Conservation (phyloP, 2,797 vertebrate species). For the Siniperca scherzeri region DNA sequence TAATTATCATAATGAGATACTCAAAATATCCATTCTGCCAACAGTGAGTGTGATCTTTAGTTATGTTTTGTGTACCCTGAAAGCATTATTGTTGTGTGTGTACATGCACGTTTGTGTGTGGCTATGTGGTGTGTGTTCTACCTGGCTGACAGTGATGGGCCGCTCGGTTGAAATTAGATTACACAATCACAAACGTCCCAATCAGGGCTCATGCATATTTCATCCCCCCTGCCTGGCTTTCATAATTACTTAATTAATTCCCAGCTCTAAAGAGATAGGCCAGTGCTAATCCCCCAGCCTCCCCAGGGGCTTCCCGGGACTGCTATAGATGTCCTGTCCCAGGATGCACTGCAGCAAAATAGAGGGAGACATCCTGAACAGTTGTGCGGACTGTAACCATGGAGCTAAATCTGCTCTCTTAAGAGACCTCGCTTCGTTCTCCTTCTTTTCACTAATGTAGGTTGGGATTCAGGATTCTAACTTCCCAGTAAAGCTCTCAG, state of each 20-base stretch:
- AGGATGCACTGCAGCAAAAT: conserved; percentile 73
- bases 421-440: conserved; percentile 56
- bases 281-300: conserved; percentile 79
- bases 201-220: conserved; percentile 88
- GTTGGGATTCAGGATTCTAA: conserved; percentile 46
- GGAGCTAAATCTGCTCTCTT: conserved; percentile 75
- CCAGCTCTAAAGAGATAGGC: conserved; percentile 81
- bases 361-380: conserved; percentile 65
- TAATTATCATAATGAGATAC: conserved; percentile 83
- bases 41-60: conserved; percentile 63
- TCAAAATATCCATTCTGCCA: conserved; percentile 57
- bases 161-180: conserved; percentile 84
- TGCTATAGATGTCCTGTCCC: conserved; percentile 77
- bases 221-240: conserved; percentile 76
- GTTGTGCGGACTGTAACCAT: conserved; percentile 64
- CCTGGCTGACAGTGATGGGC: conserved; percentile 74
- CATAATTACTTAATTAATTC: conserved; percentile 92
- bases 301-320: conserved; percentile 67
- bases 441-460: conserved; percentile 64
- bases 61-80: conserved; percentile 41
- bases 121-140: conserved; percentile 46
- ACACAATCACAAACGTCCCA: conserved; percentile 87
- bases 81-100: conserved; percentile 30
- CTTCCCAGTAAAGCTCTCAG: conserved; percentile 73
- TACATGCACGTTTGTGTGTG: conserved; percentile 12